A percentile compares a stretch with the other conserved stretches of the same genome.
Conservation (phyloP, 2,888 invertebrate species). For the Resseliella maxima region DNA sequence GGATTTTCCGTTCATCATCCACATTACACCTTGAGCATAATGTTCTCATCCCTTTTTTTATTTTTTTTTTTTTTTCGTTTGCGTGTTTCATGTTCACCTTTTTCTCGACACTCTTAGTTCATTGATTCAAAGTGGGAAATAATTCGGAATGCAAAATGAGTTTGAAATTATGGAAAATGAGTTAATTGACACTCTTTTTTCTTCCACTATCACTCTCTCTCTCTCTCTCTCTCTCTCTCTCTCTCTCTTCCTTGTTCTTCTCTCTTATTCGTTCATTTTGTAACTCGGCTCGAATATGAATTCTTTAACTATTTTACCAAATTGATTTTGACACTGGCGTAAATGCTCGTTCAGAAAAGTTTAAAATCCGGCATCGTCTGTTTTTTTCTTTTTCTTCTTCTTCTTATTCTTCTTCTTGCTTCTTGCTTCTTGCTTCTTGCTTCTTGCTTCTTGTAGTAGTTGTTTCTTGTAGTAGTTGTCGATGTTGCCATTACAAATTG, state of each 20-base stretch:
- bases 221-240: too few species aligned
- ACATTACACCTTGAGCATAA: too few species aligned
- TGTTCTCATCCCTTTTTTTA: too few species aligned
- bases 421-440: too few species aligned
- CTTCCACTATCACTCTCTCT: too few species aligned
- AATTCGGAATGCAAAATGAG: background rate
- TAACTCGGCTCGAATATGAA: background rate
- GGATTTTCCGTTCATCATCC: too few species aligned
- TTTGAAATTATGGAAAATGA: background rate
- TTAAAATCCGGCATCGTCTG: background rate
- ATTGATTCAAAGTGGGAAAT: background rate
- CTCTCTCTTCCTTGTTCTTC: background rate
- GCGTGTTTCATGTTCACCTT: too few species aligned
- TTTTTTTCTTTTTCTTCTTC: background rate
- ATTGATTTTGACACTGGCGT: slow-evolving; percentile 2
- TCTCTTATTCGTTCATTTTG: too few species aligned
- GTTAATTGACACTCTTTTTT: background rate
- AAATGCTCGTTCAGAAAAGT: slow-evolving; percentile 21
- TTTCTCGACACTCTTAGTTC: background rate
- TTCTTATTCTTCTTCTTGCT: background rate
- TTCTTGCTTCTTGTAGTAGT: too few species aligned
- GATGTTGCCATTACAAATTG: background rate
- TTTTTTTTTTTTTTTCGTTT: too few species aligned
- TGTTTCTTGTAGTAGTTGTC: too few species aligned
- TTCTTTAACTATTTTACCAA: background rate